Evolutionary conservation across 1,140 invertebrate genomes (phyloP).

Genomic region (Capitella teleta): DNA sequence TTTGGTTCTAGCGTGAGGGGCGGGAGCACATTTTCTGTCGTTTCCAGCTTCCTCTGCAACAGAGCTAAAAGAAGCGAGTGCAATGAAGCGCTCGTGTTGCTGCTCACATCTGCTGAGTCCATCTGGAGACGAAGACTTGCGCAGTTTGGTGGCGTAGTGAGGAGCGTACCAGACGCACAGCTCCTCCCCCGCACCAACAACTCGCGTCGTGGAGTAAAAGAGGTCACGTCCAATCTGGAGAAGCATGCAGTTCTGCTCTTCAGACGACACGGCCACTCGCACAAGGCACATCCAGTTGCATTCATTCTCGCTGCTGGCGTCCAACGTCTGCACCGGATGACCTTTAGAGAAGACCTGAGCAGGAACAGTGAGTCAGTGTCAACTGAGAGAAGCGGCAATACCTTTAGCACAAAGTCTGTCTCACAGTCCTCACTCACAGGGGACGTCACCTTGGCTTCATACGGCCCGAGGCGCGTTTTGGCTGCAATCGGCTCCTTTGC

Average conservation of each 20-base stretch:
- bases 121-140: slow-evolving; percentile 23
- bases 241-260: slow-evolving; percentile 34
- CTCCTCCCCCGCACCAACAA: slow-evolving; percentile 20
- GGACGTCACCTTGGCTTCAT: slow-evolving; percentile 38
- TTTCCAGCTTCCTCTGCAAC: too few relatives aligned
- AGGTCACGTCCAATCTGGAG: slow-evolving; percentile 33
- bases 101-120: slow-evolving; percentile 1
- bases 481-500: slow-evolving; percentile 25
- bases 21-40: too few relatives aligned
- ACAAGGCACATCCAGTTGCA: slow-evolving; percentile 40
- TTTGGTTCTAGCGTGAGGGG: too few relatives aligned
- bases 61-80: too few relatives aligned
- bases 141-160: slow-evolving; percentile 31
- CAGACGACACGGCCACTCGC: slow-evolving; percentile 17
- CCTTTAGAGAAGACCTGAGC: slow-evolving; percentile 30
- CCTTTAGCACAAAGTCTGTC: slow-evolving; percentile 5
- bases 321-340: slow-evolving; percentile 26
- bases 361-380: too few relatives aligned
- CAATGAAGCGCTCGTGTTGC: too few relatives aligned
- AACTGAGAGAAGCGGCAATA: neutral
- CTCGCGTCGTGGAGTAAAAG: slow-evolving; percentile 29
- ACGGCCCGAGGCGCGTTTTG: slow-evolving; percentile 44
- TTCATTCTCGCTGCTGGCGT: slow-evolving; percentile 32
- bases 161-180: slow-evolving; percentile 36
- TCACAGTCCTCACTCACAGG: slow-evolving; percentile 30